Base-by-base conservation (phyloP, 1,140 invertebrate species). In the Probaryconus sp. region DNA sequence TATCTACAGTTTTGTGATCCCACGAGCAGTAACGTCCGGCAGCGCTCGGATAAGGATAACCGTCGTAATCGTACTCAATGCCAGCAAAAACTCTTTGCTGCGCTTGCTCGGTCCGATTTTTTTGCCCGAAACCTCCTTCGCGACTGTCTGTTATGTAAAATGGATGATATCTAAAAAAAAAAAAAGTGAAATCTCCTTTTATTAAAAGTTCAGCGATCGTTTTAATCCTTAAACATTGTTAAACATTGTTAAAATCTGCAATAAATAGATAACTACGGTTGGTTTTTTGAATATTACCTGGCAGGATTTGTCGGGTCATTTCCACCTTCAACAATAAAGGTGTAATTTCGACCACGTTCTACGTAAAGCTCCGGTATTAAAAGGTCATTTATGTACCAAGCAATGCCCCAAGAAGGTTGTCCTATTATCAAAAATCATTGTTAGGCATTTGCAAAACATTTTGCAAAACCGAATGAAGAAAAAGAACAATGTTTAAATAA, bases 381-480 rank as follows among this genome's bases (percentile, higher is more conserved):
- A 68, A 92, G 87, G 77, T 96, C 96, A 84, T 98, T 98, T 75
- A 98, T 93, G 87, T 97, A 98, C 95, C 95, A 98, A 5, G 94
- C 94, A 67, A 97, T 95, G 24, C 95, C 95, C 92, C 95, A 96
- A 0, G 94, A 95, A 4, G 93, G 92, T 73, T 91, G 89, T 48
- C 92, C 92, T 93, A 38, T 6, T 40, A 33, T 7, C 7, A 2
- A 18, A 26, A 24, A 43, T 24, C 3, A 21, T 2, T 10, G 9
- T 16, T 9, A 17, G 2, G 24, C 18, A n/a, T n/a, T n/a, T n/a
- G n/a, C n/a, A n/a, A n/a, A n/a, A 26, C 17, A 45, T 21, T 10
- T 3, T 11, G 40, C 5, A 5, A 45, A 26, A 45, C 6, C 7
- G 13, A 9, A 43, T n/a, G n/a, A n/a, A n/a, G n/a, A 9, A 45